A percentile compares a stretch with the other conserved stretches of the same genome.
Conservation (phyloP, 1,140 invertebrate species). For the Nomia melanderi region DNA sequence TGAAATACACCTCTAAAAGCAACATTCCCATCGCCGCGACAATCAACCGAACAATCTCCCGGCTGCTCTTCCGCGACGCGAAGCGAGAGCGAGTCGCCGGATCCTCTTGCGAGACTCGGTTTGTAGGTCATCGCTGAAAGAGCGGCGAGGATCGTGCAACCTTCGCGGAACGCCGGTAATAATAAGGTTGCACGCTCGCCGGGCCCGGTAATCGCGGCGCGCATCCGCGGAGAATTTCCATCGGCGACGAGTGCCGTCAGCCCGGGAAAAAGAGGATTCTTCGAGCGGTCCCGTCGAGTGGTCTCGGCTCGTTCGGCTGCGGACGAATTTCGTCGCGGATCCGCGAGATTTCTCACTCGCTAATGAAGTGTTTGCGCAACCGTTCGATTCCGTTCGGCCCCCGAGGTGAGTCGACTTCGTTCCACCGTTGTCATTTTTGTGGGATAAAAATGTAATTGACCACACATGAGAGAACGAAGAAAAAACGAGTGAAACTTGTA, state of each 20-base stretch:
- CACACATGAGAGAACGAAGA: too few relatives aligned
- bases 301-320: neutral
- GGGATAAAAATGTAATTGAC: too few relatives aligned
- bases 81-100: neutral
- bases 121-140: constrained; percentile 38
- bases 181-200: constrained; percentile 49
- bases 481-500: too few relatives aligned
- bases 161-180: constrained; percentile 58
- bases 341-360: neutral
- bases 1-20: neutral
- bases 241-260: neutral
- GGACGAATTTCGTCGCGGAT: constrained; percentile 4
- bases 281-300: too few relatives aligned
- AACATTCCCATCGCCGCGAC: neutral
- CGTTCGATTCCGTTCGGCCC: neutral
- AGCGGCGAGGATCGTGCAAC: constrained; percentile 51
- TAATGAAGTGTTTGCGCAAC: constrained; percentile 37
- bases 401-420: too few relatives aligned
- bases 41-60: neutral
- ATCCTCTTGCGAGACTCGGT: constrained; percentile 25
- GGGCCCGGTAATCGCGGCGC: constrained; percentile 42
- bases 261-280: neutral
- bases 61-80: neutral
- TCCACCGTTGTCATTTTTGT: neutral
- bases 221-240: neutral